A percentile compares a stretch with the other conserved stretches of the same genome.
Evolutionary conservation across 2,888 invertebrate species (phyloP).

Genomic region (Thysanoteuthis rhombus): DNA sequence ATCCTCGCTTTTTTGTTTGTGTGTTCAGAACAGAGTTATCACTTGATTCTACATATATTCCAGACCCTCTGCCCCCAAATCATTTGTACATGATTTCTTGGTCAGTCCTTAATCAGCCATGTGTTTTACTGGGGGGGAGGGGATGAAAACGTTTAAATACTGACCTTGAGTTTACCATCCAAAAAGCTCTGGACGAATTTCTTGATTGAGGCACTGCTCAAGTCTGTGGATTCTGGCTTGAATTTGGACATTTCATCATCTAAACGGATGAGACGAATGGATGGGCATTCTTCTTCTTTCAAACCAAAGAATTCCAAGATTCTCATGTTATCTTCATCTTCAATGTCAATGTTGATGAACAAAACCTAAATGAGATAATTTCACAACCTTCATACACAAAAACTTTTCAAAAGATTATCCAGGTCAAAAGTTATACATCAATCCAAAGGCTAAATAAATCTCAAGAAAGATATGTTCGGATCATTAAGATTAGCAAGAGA

Average conservation of each 20-base stretch:
- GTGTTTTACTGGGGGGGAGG: too few species aligned
- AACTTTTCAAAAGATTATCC: neutral
- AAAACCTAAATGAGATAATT: conserved; percentile 74
- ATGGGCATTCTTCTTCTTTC: conserved; percentile 81
- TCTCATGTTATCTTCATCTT: conserved; percentile 93
- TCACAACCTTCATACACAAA: neutral
- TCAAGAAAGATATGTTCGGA: neutral
- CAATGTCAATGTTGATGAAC: conserved; percentile 94
- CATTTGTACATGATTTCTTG: too few species aligned
- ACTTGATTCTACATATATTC: too few species aligned
- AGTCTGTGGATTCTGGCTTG: conserved; percentile 80
- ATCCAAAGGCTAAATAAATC: neutral
- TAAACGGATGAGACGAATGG: conserved; percentile 88
- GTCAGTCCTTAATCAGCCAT: too few species aligned
- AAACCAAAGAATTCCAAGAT: conserved; percentile 99
- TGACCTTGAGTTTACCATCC: conserved; percentile 87
- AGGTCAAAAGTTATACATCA: neutral
- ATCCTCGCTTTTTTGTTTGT: too few species aligned
- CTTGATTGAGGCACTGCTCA: conserved; percentile 76
- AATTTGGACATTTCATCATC: conserved; percentile 80
- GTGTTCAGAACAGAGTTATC: too few species aligned
- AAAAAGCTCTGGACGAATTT: conserved; percentile 89
- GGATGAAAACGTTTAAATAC: neutral
- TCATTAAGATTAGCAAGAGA: neutral
- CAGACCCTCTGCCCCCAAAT: too few species aligned